Evolutionary conservation across 2,888 invertebrate genomes (phyloP).

Genomic region (Epicampocera succincta): DNA sequence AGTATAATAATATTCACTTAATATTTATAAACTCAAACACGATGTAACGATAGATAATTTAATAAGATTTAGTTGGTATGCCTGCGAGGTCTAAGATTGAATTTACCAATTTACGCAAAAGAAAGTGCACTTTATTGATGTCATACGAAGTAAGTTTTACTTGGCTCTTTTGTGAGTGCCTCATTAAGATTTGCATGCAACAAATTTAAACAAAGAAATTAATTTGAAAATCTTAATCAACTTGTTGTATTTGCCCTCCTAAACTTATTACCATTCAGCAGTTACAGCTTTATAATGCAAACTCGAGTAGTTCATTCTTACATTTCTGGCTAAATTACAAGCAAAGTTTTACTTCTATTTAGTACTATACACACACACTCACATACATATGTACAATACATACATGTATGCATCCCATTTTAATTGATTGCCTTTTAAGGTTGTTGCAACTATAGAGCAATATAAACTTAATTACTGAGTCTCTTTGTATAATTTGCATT

Average conservation of each 20-base stretch:
- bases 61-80: too few species aligned
- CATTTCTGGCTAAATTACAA: not conserved
- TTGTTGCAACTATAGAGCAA: constrained; percentile 4
- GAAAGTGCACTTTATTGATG: too few species aligned
- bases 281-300: not conserved
- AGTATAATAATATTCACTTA: too few species aligned
- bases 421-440: constrained; percentile 49
- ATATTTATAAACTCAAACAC: too few species aligned
- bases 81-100: too few species aligned
- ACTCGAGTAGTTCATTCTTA: not conserved
- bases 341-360: not conserved
- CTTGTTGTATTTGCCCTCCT: not conserved
- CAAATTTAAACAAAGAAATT: too few species aligned
- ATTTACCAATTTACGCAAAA: too few species aligned
- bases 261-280: not conserved
- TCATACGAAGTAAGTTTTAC: too few species aligned
- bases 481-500: constrained; percentile 35
- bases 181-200: too few species aligned
- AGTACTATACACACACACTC: not conserved
- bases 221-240: not conserved
- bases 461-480: constrained; percentile 46
- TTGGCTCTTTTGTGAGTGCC: too few species aligned
- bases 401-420: too few species aligned
- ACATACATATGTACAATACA: not conserved
- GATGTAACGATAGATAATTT: too few species aligned